Evolutionary conservation across 2,797 vertebrate species (phyloP).

Genomic region (Gymnocypris eckloni): DNA sequence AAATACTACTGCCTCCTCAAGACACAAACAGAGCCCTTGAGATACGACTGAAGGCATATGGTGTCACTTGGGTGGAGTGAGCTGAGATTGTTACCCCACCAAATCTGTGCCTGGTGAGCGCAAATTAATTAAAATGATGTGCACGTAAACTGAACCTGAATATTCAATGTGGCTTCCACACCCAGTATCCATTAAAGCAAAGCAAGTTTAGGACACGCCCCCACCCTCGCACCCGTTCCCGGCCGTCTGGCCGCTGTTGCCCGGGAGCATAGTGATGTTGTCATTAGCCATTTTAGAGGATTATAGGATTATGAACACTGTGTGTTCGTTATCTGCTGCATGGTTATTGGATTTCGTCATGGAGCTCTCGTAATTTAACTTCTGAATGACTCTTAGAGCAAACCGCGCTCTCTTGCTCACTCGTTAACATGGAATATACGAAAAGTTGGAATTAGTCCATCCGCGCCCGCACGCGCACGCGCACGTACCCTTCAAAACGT

Average conservation of each 20-base stretch:
- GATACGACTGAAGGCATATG: slow-evolving; percentile 50
- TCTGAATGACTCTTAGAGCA: slow-evolving; percentile 54
- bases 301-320: slow-evolving; percentile 61
- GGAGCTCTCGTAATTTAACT: slow-evolving; percentile 58
- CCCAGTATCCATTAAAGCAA: slow-evolving; percentile 18
- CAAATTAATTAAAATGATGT: slow-evolving; percentile 49
- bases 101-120: slow-evolving; percentile 27
- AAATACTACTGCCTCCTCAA: slow-evolving; percentile 32
- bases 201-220: background rate
- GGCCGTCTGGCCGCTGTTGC: slow-evolving; percentile 5
- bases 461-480: background rate
- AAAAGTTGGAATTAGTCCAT: slow-evolving; percentile 42
- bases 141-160: slow-evolving; percentile 29
- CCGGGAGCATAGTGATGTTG: slow-evolving; percentile 58
- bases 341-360: slow-evolving; percentile 62
- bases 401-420: background rate
- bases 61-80: slow-evolving; percentile 51
- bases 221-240: background rate
- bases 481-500: slow-evolving; percentile 42
- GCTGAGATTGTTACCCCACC: slow-evolving; percentile 30
- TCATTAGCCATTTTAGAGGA: slow-evolving; percentile 63
- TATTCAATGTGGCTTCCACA: slow-evolving; percentile 32
- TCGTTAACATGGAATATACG: slow-evolving; percentile 8
- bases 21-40: slow-evolving; percentile 34
- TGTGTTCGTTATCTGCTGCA: slow-evolving; percentile 55